These are phyloP conservation scores for Lomographa bimaculata DNA, from an alignment of 2,888 invertebrate genomes.

Conservation along the genomic window DNA sequence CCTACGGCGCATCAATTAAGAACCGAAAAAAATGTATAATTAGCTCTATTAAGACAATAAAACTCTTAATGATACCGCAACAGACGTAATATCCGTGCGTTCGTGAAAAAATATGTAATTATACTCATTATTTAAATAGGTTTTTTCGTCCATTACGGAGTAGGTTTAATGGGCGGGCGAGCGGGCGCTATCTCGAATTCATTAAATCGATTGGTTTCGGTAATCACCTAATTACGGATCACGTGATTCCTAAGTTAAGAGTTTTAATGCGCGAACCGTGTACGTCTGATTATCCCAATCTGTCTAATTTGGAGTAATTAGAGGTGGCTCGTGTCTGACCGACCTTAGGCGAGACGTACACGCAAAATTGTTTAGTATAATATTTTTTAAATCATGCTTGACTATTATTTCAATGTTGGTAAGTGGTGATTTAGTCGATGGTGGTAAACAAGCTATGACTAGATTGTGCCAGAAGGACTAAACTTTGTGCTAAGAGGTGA, in stretches of 20 bases:
- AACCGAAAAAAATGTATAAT: constrained; percentile 82
- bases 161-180: constrained; percentile 74
- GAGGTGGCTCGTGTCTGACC: constrained; percentile 33
- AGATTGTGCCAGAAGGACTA: no score
- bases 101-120: constrained; percentile 82
- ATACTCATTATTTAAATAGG: constrained; percentile 83
- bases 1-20: constrained; percentile 80
- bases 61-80: constrained; percentile 82
- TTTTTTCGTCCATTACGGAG: constrained; percentile 76
- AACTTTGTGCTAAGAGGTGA: no score
- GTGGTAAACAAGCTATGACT: no score
- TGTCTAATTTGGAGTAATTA: constrained; percentile 69
- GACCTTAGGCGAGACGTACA: background rate
- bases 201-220: constrained; percentile 83
- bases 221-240: constrained; percentile 80
- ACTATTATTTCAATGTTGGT: no score
- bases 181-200: constrained; percentile 77
- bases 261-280: constrained; percentile 81
- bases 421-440: no score
- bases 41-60: constrained; percentile 83
- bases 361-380: constrained; percentile 23
- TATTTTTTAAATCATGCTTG: no score
- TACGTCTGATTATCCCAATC: constrained; percentile 73
- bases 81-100: constrained; percentile 78
- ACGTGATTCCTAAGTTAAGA: constrained; percentile 73